Base-by-base conservation (phyloP, 2,113 vertebrate genomes). In the Malurus alboscapulatus region DNA sequence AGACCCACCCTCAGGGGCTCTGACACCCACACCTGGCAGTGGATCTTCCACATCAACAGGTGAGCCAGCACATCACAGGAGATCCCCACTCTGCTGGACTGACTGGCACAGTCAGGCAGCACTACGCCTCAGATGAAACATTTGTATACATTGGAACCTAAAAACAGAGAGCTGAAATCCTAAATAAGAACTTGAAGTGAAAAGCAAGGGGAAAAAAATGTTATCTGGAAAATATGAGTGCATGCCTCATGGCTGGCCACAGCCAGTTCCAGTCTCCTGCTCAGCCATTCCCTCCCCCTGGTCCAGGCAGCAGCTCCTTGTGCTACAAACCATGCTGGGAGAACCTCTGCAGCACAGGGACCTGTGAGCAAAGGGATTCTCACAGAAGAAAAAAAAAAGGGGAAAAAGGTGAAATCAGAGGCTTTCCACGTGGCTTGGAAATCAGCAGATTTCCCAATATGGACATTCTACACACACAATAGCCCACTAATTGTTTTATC, bases 31-130 rank as follows among this genome's bases (percentile, higher is more conserved):
- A 13, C 7, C 26, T 1, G 1, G 12, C 6, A 4, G 36, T 7
- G 8, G 36, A 27, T 59, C 47, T 19, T 16, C 38, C 20, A 10
- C 4, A 1, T 63, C 50, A 34, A 29, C 4, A 2, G 0, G 0
- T 1, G 14, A 88, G 42, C 57, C 34, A 29, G 40, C 1, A 5
- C 54, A 65, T 42, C 21, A 3, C 20, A 11, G 54, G 50, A 51
- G 45, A 34, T 5, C 54, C 19, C 51, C 17, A 1, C 58, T 19
- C 27, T 53, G 45, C 84, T 21, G 58, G n/a, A 34, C 53, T 32
- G 67, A 29, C 40, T 6, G 8, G 68, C 47, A 45, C 25, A 38
- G 51, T 26, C 63, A 15, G 58, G 68, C 74, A 90, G 61, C 2
- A 18, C 45, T 1, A 1, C 2, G 1, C 24, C 63, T 50, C 54